Evolutionary conservation across 2,888 invertebrate genomes (phyloP).

Genomic region (Pherbina coryleti): DNA sequence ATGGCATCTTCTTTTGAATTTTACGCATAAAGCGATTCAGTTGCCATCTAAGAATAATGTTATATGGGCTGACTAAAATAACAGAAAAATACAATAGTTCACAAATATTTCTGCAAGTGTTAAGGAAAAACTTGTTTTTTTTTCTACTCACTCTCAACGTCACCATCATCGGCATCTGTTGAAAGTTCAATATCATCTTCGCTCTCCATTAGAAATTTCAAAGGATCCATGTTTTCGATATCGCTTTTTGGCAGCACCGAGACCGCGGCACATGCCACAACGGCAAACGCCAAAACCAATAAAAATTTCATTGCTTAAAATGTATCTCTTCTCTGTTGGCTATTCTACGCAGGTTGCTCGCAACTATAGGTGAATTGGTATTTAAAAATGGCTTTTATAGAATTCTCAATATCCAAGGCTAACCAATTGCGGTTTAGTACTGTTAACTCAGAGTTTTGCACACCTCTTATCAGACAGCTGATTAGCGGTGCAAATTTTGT

Average conservation of each 20-base stretch:
- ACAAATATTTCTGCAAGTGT: not conserved
- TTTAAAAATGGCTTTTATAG: constrained; percentile 55
- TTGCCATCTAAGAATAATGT: constrained; percentile 60
- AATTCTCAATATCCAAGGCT: not conserved
- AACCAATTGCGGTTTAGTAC: not conserved
- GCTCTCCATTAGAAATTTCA: constrained; percentile 45
- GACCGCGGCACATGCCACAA: constrained; percentile 54
- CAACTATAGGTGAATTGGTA: constrained; percentile 41
- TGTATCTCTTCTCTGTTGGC: constrained; percentile 52
- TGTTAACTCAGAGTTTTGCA: not conserved
- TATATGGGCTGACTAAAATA: constrained; percentile 53
- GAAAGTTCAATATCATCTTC: constrained; percentile 56
- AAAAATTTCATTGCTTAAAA: constrained; percentile 60
- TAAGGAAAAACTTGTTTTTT: not conserved
- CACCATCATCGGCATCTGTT: constrained; percentile 51
- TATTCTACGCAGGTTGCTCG: constrained; percentile 35
- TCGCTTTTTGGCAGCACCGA: constrained; percentile 42
- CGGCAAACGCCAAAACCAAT: constrained; percentile 56
- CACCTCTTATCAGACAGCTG: not conserved
- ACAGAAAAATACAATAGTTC: too few species aligned
- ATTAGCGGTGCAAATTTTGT: not conserved
- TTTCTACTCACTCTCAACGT: constrained; percentile 53
- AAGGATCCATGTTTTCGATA: constrained; percentile 35
- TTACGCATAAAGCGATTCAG: constrained; percentile 58
- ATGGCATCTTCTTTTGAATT: constrained; percentile 60